Evolutionary conservation across 1,140 invertebrate species (phyloP).

Genomic region (Adelges cooleyi): DNA sequence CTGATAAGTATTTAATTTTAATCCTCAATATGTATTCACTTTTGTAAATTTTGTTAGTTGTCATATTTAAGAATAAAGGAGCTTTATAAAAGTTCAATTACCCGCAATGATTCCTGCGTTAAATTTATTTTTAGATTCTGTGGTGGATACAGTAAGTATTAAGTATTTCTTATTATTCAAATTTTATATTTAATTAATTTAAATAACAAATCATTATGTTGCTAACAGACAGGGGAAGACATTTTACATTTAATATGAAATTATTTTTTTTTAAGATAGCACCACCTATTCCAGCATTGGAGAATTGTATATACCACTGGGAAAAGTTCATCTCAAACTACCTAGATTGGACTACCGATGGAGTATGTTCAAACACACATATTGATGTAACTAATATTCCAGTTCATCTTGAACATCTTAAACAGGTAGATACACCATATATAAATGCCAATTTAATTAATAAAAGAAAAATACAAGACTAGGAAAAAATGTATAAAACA

Average conservation of each 20-base stretch:
- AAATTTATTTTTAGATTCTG: conserved; percentile 14
- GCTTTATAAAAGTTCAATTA: no score
- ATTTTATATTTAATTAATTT: not conserved
- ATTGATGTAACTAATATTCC: conserved; percentile 3
- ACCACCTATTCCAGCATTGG: conserved; percentile 10
- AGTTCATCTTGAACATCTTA: not conserved
- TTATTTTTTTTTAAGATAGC: conserved; percentile 3
- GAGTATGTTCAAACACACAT: not conserved
- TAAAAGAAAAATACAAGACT: no score
- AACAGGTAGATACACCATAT: no score
- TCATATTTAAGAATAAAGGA: no score
- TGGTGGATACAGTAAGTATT: conserved; percentile 11
- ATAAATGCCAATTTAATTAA: no score
- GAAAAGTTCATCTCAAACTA: conserved; percentile 21
- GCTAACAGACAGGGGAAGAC: no score
- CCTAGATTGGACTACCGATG: conserved; percentile 14
- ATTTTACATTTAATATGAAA: not conserved
- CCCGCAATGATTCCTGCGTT: conserved; percentile 14
- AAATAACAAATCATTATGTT: not conserved
- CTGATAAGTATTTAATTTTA: no score
- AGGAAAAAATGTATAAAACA: no score
- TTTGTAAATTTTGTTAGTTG: no score
- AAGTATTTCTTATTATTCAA: not conserved
- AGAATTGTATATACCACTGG: conserved; percentile 21
- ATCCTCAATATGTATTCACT: no score